A percentile compares a stretch with the other conserved stretches of the same genome.
These are phyloP conservation scores for Electrona antarctica DNA, from an alignment of 2,113 vertebrate species.

Conservation along the genomic window DNA sequence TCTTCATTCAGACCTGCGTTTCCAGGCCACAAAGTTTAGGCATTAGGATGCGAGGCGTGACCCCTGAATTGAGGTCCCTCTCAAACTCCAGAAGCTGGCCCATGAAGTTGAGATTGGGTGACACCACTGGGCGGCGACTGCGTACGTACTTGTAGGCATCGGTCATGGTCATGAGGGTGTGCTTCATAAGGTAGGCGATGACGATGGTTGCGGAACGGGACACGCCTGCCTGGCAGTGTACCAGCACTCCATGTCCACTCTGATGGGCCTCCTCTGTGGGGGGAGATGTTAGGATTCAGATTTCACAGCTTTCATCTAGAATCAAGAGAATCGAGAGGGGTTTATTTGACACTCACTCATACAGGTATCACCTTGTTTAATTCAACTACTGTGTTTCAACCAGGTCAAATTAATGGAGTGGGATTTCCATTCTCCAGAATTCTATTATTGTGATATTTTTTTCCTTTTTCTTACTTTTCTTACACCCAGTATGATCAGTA, in stretches of 20 bases:
- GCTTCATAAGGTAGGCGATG: slow-evolving; percentile 89
- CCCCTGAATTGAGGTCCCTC: slow-evolving; percentile 85
- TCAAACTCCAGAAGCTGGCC: slow-evolving; percentile 87
- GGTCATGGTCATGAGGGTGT: slow-evolving; percentile 88
- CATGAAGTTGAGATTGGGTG: slow-evolving; percentile 89
- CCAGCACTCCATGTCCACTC: slow-evolving; percentile 82
- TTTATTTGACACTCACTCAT: too few relatives aligned
- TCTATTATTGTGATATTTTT: too few relatives aligned
- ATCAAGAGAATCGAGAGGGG: too few relatives aligned
- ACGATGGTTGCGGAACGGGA: slow-evolving; percentile 86
- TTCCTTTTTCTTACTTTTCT: too few relatives aligned
- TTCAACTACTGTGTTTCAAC: too few relatives aligned
- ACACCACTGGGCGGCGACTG: slow-evolving; percentile 83
- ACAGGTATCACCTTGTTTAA: too few relatives aligned
- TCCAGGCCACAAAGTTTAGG: slow-evolving; percentile 84
- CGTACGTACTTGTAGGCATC: slow-evolving; percentile 87
- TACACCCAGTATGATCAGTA: too few relatives aligned
- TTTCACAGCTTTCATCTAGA: too few relatives aligned
- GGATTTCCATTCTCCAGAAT: too few relatives aligned
- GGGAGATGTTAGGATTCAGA: slow-evolving; percentile 3
- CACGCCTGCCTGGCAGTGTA: slow-evolving; percentile 88
- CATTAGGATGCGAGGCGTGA: slow-evolving; percentile 85
- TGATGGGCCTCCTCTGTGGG: slow-evolving; percentile 86
- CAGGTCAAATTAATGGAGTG: too few relatives aligned
- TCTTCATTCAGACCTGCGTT: slow-evolving; percentile 78